Conservation (phyloP, 2,113 vertebrate genomes). For the Psettodes erumei region DNA sequence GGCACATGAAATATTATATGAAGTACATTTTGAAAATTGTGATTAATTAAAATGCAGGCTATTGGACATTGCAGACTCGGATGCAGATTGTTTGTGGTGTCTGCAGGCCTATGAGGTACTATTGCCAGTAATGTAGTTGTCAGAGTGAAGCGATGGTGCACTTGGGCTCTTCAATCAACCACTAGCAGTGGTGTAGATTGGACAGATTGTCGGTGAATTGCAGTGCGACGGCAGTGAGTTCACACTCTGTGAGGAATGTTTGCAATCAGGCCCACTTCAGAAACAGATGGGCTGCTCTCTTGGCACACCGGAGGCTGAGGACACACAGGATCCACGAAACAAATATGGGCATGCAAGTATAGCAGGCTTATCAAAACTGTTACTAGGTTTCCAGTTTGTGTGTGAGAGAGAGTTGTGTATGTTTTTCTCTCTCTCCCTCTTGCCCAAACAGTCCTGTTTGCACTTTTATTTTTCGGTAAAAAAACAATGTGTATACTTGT, state of each 20-base stretch:
- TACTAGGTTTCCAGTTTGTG: conserved; percentile 9
- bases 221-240: conserved; percentile 56
- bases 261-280: conserved; percentile 67
- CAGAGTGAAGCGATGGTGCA: conserved; percentile 50
- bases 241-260: conserved; percentile 66
- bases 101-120: conserved; percentile 1
- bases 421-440: conserved; percentile 21
- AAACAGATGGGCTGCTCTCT: conserved; percentile 74
- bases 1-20: background rate
- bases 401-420: background rate
- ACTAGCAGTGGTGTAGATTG: conserved; percentile 58
- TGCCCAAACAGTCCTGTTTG: conserved; percentile 12
- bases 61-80: background rate
- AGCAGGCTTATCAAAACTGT: conserved; percentile 15
- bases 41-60: conserved; percentile 10
- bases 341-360: conserved; percentile 11
- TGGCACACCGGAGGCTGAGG: conserved; percentile 44
- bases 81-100: conserved; percentile 14
- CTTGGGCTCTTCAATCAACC: conserved; percentile 61
- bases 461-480: conserved; percentile 25
- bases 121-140: conserved; percentile 47
- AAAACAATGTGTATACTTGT: conserved; percentile 36
- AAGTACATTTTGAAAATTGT: background rate
- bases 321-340: conserved; percentile 52
- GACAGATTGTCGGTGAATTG: conserved; percentile 73